Evolutionary conservation across 2,113 vertebrate genomes (phyloP), one percentile per base, ranked within the genome.

Genomic region (Colinus virginianus): DNA sequence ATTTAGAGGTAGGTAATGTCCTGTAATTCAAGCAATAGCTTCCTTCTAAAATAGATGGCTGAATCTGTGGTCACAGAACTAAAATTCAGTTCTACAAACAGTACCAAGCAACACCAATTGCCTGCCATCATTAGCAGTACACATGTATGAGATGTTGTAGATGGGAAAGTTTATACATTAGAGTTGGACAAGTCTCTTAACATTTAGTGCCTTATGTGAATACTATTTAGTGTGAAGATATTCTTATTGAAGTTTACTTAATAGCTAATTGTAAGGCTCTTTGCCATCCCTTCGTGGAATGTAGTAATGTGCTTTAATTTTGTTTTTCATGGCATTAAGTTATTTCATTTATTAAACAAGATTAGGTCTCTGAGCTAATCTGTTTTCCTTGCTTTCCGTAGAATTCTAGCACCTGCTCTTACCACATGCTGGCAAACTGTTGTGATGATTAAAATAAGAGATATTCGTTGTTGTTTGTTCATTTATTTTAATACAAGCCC

Each of bases 71-170:
- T 48, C 8, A 0, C 4, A 17, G 4, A 20, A 4, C 34, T 70
- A 78, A 36, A 38, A 26, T 18, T 5, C 23, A 25, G 32, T 13
- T 34, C 38, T 56, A 21, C 64, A n/a, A 2, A 18, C 2, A 2
- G 40, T 13, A 6, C 6, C 48, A 26, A 72, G 3, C 28, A 11
- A 42, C 6, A 7, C 43, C 36, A 9, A 1, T 21, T 58, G 59
- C 30, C 64, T 58, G 67, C 17, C 23, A 1, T 17, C 0, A 0
- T 4, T 20, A 13, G 32, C 74, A 22, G 3, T 3, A 8, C n/a
- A 7, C n/a, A 3, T 14, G 7, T 22, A 30, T 11, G 22, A 38
- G 61, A 0, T 3, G 38, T 48, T n/a, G 1, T 8, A 49, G 45
- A 21, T 48, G 30, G 18, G 17, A 25, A 46, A 20, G 14, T 6